Conservation (phyloP, 2,888 invertebrate species). For the Lutraria lutraria region DNA sequence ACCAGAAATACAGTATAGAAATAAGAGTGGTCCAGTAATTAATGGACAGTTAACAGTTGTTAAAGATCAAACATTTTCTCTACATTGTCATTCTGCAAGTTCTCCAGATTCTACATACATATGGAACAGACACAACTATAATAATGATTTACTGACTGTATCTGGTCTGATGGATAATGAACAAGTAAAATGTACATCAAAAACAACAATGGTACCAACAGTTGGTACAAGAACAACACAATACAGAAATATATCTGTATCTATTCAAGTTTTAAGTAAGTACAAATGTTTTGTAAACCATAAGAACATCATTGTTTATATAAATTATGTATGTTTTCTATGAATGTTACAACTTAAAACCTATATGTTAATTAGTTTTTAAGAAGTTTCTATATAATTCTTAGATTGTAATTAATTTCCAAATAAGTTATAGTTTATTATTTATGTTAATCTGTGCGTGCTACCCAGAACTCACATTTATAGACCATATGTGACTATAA, state of each 20-base stretch:
- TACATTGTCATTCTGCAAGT: slow-evolving; percentile 7
- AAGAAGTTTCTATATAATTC: no score
- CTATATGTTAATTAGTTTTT: no score
- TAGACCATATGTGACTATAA: no score
- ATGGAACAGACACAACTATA: slow-evolving; percentile 1
- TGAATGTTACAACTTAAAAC: no score
- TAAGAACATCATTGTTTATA: no score
- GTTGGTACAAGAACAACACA: not conserved
- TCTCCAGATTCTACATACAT: not conserved
- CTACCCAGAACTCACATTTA: no score
- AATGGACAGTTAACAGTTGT: not conserved
- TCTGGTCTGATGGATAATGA: not conserved
- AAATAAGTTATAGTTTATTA: no score
- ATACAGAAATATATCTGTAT: not conserved
- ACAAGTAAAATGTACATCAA: slow-evolving; percentile 7
- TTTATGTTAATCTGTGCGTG: no score
- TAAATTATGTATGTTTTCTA: no score
- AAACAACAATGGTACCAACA: not conserved
- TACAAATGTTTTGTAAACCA: not conserved
- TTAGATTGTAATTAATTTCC: no score
- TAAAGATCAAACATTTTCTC: not conserved
- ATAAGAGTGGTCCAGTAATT: not conserved
- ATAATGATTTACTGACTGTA: not conserved
- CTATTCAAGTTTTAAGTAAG: not conserved
- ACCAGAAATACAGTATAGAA: not conserved